Conservation (phyloP, 2,113 vertebrate species). For the Chelonoidis abingdonii region DNA sequence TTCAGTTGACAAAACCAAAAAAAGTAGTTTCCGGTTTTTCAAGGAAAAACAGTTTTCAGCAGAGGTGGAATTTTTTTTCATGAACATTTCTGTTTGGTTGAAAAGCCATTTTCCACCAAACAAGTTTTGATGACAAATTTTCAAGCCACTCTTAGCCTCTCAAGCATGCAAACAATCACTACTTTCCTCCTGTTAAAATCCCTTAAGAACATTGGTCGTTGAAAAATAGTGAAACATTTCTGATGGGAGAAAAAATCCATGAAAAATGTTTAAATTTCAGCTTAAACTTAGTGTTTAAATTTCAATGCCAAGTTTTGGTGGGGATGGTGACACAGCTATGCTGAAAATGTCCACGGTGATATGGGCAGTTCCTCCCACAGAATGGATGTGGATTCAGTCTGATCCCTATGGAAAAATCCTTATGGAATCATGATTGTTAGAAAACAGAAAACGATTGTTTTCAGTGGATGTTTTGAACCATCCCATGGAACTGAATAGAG, state of each 20-base stretch:
- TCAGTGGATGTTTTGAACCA: neutral
- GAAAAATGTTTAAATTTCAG: neutral
- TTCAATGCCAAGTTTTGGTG: neutral
- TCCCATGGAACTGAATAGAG: neutral
- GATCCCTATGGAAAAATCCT: slow-evolving; percentile 22
- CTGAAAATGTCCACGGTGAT: slow-evolving; percentile 27
- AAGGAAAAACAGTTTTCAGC: slow-evolving; percentile 49
- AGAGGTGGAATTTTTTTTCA: slow-evolving; percentile 6
- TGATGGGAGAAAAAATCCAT: neutral
- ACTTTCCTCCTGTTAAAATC: neutral
- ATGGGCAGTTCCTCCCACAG: neutral
- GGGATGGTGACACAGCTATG: neutral
- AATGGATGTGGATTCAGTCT: slow-evolving; percentile 8
- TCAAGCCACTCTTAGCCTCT: slow-evolving; percentile 39
- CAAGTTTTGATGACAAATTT: slow-evolving; percentile 22
- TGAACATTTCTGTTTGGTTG: slow-evolving; percentile 46
- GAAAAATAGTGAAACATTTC: neutral
- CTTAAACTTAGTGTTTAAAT: no score
- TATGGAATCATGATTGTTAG: neutral
- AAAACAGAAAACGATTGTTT: neutral
- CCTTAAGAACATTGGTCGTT: neutral
- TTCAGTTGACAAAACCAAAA: neutral
- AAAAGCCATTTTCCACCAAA: slow-evolving; percentile 46
- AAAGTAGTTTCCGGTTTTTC: neutral
- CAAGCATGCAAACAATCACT: slow-evolving; percentile 13